phyloP scores from a whole-genome alignment of 2,113 vertebrate species.

The Melanocharis versteri region DNA sequence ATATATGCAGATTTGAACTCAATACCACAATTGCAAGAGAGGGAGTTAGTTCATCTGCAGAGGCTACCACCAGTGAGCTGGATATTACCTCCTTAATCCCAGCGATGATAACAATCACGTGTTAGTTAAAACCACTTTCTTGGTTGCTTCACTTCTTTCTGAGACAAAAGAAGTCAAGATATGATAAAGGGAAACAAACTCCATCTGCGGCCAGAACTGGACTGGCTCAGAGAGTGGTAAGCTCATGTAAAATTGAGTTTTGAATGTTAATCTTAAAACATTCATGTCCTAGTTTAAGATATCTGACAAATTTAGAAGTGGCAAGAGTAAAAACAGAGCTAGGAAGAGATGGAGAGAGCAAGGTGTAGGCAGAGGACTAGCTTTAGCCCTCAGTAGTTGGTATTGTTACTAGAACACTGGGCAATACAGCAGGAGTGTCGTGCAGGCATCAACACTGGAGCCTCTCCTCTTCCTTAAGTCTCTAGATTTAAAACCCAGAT shows the following conservation, averaged over 20 bases:
- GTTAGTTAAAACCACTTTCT: constrained; percentile 19
- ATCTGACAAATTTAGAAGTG: not conserved
- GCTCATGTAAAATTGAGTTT: not conserved
- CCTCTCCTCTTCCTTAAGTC: not conserved
- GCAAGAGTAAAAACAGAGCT: not conserved
- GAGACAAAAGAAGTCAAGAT: not conserved
- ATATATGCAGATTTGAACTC: constrained; percentile 51
- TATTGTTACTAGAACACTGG: not conserved
- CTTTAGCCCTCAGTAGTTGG: not conserved
- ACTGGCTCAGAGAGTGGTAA: not conserved
- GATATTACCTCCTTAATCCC: constrained; percentile 26
- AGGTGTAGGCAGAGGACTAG: not conserved
- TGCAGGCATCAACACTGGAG: not conserved
- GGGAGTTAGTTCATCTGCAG: constrained; percentile 19
- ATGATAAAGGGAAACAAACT: not conserved
- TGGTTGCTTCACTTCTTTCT: not conserved
- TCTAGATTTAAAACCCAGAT: not conserved
- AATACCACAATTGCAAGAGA: not conserved
- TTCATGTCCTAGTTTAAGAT: not conserved
- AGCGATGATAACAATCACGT: not conserved
- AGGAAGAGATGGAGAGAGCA: not conserved
- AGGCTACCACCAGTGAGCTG: constrained; percentile 17
- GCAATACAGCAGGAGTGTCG: not conserved
- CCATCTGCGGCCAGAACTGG: not conserved
- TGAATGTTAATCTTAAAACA: not conserved